A percentile compares a stretch with the other conserved stretches of the same genome.
These are phyloP conservation scores for Acrobeloides nanus DNA, from an alignment of 2,888 invertebrate species.

Conservation along the genomic window DNA sequence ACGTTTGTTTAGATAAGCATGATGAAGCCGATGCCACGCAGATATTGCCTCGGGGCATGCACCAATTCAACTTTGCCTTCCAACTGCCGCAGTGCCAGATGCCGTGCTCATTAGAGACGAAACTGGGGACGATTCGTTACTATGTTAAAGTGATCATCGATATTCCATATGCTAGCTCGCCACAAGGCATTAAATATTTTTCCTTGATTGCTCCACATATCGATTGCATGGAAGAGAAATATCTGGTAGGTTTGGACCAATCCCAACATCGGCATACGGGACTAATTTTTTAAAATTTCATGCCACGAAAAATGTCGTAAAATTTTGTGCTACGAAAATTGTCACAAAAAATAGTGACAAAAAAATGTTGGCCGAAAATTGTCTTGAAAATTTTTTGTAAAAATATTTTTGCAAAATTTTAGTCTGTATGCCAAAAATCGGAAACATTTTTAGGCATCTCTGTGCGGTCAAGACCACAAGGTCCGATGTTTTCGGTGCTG, in stretches of 20 bases:
- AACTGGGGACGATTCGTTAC: conserved; percentile 64
- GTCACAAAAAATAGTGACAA: neutral
- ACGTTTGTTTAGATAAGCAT: conserved; percentile 30
- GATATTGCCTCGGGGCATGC: conserved; percentile 67
- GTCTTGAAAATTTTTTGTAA: neutral
- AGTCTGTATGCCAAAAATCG: neutral
- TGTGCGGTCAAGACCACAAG: conserved; percentile 64
- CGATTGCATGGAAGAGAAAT: conserved; percentile 73
- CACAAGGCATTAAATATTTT: conserved; percentile 71
- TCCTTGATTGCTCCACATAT: conserved; percentile 71
- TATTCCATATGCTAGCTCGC: conserved; percentile 71
- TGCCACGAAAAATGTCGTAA: too few relatives aligned
- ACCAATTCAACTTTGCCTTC: conserved; percentile 68
- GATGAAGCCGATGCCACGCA: conserved; percentile 59
- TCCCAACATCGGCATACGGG: too few relatives aligned
- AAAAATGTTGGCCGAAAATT: neutral
- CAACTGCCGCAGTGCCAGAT: conserved; percentile 66
- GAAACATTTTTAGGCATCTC: conserved; percentile 61
- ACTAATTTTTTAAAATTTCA: neutral
- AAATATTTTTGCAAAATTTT: too few relatives aligned
- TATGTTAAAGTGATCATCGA: conserved; percentile 67
- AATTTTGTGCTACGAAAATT: too few relatives aligned
- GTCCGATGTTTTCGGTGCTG: conserved; percentile 70
- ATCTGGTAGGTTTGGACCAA: conserved; percentile 61
- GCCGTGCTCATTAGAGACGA: conserved; percentile 72